These are phyloP conservation scores for Drosophila neutralis DNA, from an alignment of 2,888 invertebrate genomes.

Conservation along the genomic window DNA sequence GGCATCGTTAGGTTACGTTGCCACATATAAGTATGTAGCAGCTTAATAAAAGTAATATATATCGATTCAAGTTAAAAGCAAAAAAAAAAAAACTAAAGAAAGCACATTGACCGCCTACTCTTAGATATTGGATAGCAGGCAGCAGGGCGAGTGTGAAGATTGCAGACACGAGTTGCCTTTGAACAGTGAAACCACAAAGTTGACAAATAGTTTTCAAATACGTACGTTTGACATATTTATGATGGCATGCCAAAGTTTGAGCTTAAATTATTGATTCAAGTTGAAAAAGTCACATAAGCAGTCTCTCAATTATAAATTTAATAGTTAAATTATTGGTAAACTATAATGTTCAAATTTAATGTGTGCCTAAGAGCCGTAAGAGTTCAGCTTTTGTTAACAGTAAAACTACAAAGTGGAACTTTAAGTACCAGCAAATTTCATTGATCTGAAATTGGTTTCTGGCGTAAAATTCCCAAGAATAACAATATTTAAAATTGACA, in stretches of 20 bases:
- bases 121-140: constrained; percentile 5
- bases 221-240: constrained; percentile 57
- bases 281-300: constrained; percentile 26
- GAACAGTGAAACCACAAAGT: constrained; percentile 41
- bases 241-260: constrained; percentile 52
- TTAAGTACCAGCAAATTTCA: background rate
- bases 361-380: background rate
- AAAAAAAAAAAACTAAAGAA: constrained; percentile 5
- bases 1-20: constrained; percentile 52
- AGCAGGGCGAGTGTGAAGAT: constrained; percentile 1
- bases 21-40: constrained; percentile 27
- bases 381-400: background rate
- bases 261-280: constrained; percentile 51
- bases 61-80: constrained; percentile 62
- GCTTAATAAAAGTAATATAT: constrained; percentile 67
- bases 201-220: constrained; percentile 71
- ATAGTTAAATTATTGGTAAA: constrained; percentile 18
- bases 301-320: constrained; percentile 16
- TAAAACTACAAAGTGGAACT: background rate
- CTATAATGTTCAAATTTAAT: background rate
- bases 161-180: constrained; percentile 10
- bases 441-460: background rate
- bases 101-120: constrained; percentile 2
- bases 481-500: background rate
- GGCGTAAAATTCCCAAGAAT: background rate